Base-by-base conservation (phyloP, 1,140 invertebrate species). In the Atta texana region DNA sequence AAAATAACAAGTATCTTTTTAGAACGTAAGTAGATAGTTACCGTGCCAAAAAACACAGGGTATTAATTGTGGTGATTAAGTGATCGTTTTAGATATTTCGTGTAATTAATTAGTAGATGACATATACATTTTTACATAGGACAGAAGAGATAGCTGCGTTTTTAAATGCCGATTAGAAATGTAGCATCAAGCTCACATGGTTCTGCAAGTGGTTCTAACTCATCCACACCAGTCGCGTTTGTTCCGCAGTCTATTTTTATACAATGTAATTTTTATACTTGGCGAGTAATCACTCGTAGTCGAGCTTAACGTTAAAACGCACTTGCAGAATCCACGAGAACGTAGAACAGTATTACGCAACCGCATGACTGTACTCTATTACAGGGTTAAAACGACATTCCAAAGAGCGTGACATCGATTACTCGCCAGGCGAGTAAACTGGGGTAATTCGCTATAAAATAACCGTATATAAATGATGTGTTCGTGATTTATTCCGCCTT, bases 1-100 rank as follows among this genome's bases (percentile, higher is more conserved):
- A 44, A 18, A 44, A 16, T n/a, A 74, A 31, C 24, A 28, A 12
- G 10, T 3, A 69, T 18, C n/a, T 14, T n/a, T 64, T 7, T 63
- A 77, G 61, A 34, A 68, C 44, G 12, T 31, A 78, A 53, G 49
- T 31, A 78, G 31, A 0, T 24, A 24, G 49, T 55, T 57, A 82
- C 31, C 55, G 55, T 82, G 55, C 80, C 80, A 61, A 61, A 59
- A 39, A 31, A 89, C 28, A 72, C 89, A 90, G 89, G 89, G 89
- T 90, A 89, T 89, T 84, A 28, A 87, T 89, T 82, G 78, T 89
- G 81, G 84, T 89, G 87, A 89, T 89, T 51, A 77, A 55, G 72
- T 75, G 14, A 80, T 68, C 49, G 63, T 87, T 57, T 85, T 66
- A 63, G 55, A 59, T 21, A 72, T 74, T 82, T 61, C 10, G 80